Base-by-base conservation (phyloP, 2,888 invertebrate genomes). In the Saturnia pavonia region DNA sequence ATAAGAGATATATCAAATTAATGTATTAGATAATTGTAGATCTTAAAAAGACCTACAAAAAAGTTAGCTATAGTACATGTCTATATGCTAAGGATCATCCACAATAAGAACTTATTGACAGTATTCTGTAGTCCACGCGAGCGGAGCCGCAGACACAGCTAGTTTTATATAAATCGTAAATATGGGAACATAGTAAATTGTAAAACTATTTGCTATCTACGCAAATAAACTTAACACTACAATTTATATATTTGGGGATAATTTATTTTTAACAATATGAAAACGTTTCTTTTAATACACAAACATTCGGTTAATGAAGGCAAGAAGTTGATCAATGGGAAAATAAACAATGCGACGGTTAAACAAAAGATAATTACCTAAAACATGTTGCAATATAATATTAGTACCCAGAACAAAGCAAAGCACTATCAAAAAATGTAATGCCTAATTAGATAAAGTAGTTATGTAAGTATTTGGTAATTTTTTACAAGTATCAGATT, bases 281-380 rank as follows among this genome's bases (percentile, higher is more conserved):
- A 69, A 65, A 63, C 34, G 34, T 54, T 66, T 69, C 12, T 22
- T 54, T 40, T n/a, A 34, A 40, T 22, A 22, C 48, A 68, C 63
- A 42, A 40, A 48, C 16, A 27, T 57, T 54, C 19, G 12, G 42
- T 40, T 68, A 42, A 51, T 27, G 25, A 42, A 68, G 68, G 71
- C 82, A 88, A 89, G 82, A 89, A 90, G 84, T 87, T 83, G 82
- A 82, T 88, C 84, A 90, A 88, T 88, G 83, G 77, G 78, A 80
- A 85, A 88, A 85, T 86, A 84, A 85, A 85, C 89, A 88, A 87
- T 86, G 85, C 88, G 80, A 77, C 75, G 74, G 75, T 78, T 78
- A 83, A 85, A 89, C 88, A 87, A 89, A 88, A 88, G 89, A 86
- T 86, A 88, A 86, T 88, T 77, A n/a, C n/a, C n/a, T n/a, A 81